Conservation (phyloP, 2,888 invertebrate species). For the Drosophila anomelani region DNA sequence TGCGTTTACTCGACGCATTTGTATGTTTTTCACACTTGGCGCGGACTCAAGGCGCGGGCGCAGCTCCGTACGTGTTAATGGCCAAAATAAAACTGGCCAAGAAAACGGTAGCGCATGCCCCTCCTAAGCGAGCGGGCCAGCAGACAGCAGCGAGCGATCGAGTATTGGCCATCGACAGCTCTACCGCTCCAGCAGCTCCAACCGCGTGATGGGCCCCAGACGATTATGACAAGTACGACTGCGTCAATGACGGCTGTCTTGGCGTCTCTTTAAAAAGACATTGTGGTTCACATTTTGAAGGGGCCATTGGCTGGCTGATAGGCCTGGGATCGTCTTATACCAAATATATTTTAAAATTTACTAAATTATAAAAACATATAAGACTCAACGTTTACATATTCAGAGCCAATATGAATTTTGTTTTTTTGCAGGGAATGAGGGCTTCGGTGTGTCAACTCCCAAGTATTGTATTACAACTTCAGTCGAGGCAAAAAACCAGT, state of each 20-base stretch:
- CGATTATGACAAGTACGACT: slow-evolving; percentile 25
- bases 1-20: slow-evolving; percentile 36
- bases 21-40: slow-evolving; percentile 54
- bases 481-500: slow-evolving; percentile 62
- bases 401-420: too few species aligned
- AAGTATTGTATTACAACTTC: not conserved
- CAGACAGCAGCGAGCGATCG: slow-evolving; percentile 8
- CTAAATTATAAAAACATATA: too few species aligned
- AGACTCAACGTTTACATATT: not conserved
- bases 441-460: not conserved
- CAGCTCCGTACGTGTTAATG: slow-evolving; percentile 83
- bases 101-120: slow-evolving; percentile 79
- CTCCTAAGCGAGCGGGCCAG: slow-evolving; percentile 62
- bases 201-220: slow-evolving; percentile 31
- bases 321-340: not conserved
- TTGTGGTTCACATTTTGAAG: not conserved
- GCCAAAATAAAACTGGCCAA: slow-evolving; percentile 82
- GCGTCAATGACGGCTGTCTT: slow-evolving; percentile 15
- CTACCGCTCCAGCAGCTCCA: slow-evolving; percentile 15
- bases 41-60: slow-evolving; percentile 63
- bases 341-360: not conserved
- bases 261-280: slow-evolving; percentile 18
- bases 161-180: slow-evolving; percentile 20
- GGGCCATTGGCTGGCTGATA: not conserved
- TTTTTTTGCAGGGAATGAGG: not conserved